A percentile compares a stretch with the other conserved stretches of the same genome.
phyloP scores from a whole-genome alignment of 2,113 vertebrate genomes.

The Semicossyphus pulcher region DNA sequence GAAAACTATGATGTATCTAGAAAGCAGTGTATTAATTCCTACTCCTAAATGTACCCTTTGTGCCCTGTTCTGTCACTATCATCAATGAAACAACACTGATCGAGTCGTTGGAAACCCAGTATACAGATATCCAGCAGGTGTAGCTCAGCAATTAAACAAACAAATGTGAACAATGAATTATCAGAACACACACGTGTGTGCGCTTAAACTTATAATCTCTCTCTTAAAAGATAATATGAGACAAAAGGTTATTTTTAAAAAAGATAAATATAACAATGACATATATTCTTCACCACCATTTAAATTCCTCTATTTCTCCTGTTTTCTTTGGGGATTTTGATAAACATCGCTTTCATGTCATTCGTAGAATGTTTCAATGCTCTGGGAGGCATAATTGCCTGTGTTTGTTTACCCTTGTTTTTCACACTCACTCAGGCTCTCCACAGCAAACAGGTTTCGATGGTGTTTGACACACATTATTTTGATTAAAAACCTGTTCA shows the following conservation, averaged over 20 bases:
- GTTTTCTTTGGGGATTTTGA: neutral
- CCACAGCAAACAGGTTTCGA: conserved; percentile 13
- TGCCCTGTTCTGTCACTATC: neutral
- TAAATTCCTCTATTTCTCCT: neutral
- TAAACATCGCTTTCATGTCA: neutral
- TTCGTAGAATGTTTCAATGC: conserved; percentile 5
- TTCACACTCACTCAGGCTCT: conserved; percentile 22
- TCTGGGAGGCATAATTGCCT: conserved; percentile 32
- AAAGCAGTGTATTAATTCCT: neutral
- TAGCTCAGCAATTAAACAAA: neutral
- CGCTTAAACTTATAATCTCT: neutral
- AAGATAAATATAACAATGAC: neutral
- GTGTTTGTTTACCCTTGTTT: conserved; percentile 37
- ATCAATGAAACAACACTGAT: conserved; percentile 4
- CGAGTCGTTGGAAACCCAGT: neutral
- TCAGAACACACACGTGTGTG: neutral
- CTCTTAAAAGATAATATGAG: conserved; percentile 7
- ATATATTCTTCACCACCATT: neutral
- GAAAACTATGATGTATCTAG: neutral
- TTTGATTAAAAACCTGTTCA: conserved; percentile 73
- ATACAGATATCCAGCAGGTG: neutral
- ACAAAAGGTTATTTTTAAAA: neutral
- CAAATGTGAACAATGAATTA: neutral
- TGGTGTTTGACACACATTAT: conserved; percentile 58
- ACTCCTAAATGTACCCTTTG: neutral